Percentiles rank a stretch among this genome's conserved stretches.
Conservation (phyloP, 53 echinoderm and acorn worm species). For the Arbacia lixula region DNA sequence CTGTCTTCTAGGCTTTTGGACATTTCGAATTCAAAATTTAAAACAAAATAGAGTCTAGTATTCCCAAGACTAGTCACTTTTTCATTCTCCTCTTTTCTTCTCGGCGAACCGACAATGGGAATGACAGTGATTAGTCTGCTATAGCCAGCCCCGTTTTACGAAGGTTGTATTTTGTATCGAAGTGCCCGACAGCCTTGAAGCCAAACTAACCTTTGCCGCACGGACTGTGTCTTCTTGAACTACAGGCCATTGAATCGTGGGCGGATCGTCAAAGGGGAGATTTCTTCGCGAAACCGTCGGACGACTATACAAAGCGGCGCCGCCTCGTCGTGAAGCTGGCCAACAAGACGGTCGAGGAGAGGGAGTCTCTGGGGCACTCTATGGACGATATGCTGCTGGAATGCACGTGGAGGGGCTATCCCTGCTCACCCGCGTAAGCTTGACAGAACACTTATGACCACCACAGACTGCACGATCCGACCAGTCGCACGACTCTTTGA, state of each 20-base stretch:
- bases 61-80: no score
- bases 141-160: no score
- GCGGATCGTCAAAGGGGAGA: slow-evolving; percentile 27
- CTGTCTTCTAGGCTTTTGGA: no score
- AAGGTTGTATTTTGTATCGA: no score
- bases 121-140: no score
- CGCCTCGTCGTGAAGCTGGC: slow-evolving; percentile 56
- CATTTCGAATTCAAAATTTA: no score
- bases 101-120: no score
- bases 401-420: slow-evolving; percentile 74
- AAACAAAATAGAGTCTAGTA: no score
- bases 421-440: slow-evolving; percentile 73
- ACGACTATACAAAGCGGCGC: slow-evolving; percentile 1
- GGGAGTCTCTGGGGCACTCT: slow-evolving; percentile 61
- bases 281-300: slow-evolving; percentile 14
- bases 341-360: slow-evolving; percentile 56
- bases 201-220: no score
- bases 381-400: slow-evolving; percentile 70
- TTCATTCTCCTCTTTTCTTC: no score
- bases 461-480: slow-evolving; percentile 69
- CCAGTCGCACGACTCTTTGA: slow-evolving; percentile 67
- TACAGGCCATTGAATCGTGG: slow-evolving; percentile 24
- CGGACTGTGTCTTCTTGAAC: no score
- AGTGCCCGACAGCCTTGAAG: no score
- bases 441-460: not conserved